A percentile compares a stretch with the other conserved stretches of the same genome.
These are phyloP conservation scores for Callyntrura guangdongensis DNA, from an alignment of 2,888 invertebrate genomes.

Conservation along the genomic window DNA sequence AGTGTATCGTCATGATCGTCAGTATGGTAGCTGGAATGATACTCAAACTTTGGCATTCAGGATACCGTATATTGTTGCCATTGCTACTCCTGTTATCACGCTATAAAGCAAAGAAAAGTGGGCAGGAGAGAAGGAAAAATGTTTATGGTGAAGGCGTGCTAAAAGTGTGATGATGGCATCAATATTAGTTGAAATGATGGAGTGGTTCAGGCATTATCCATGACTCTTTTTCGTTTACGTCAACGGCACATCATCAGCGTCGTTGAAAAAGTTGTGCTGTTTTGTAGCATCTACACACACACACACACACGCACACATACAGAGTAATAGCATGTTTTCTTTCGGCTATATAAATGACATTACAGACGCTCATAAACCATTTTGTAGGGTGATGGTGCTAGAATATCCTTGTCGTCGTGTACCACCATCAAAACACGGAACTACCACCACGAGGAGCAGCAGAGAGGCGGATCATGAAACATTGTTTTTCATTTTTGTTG, in stretches of 20 bases:
- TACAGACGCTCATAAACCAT: no score
- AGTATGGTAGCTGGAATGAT: neutral
- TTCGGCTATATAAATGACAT: no score
- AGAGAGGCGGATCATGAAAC: no score
- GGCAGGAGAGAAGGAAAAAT: constrained; percentile 1
- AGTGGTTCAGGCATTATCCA: constrained; percentile 46
- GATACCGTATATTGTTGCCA: neutral
- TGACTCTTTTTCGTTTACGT: constrained; percentile 26
- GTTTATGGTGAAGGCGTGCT: constrained; percentile 7
- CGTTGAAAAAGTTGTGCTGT: neutral
- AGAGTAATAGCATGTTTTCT: no score
- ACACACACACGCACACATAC: no score
- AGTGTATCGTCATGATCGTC: neutral
- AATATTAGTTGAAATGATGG: constrained; percentile 68
- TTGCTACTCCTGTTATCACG: no score
- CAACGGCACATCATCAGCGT: constrained; percentile 37
- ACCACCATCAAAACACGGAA: no score
- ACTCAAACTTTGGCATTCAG: neutral
- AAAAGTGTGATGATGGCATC: constrained; percentile 44
- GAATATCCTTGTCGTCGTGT: no score
- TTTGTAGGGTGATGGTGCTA: no score
- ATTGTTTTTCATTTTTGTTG: no score
- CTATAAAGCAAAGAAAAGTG: neutral
- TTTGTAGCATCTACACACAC: neutral
- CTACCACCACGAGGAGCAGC: no score